phyloP scores from a whole-genome alignment of 2,113 vertebrate species.

The Clupea harengus region DNA sequence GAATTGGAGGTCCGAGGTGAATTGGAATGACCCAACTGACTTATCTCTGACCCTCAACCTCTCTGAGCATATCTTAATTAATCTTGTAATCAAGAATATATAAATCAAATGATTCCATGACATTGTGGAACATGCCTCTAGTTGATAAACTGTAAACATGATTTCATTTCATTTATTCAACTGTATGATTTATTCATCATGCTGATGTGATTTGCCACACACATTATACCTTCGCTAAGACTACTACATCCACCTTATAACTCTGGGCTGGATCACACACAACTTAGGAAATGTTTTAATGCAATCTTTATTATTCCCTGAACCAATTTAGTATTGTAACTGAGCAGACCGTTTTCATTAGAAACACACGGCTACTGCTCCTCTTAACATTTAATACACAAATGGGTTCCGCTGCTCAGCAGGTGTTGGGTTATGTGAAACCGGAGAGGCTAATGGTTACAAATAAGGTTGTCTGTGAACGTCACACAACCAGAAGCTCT shows the following conservation, averaged over 20 bases:
- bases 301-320: neutral
- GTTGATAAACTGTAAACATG: too few relatives aligned
- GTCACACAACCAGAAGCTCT: slow-evolving; percentile 27
- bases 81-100: too few relatives aligned
- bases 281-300: neutral
- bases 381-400: slow-evolving; percentile 25
- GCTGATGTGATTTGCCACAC: neutral
- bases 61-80: too few relatives aligned
- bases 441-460: slow-evolving; percentile 39
- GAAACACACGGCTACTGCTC: neutral
- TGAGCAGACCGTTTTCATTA: neutral
- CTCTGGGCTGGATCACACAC: neutral
- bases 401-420: slow-evolving; percentile 52
- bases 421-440: slow-evolving; percentile 44
- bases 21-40: too few relatives aligned
- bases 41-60: too few relatives aligned
- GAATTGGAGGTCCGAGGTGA: too few relatives aligned
- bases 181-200: neutral
- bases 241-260: too few relatives aligned
- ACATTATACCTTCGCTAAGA: neutral
- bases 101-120: too few relatives aligned
- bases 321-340: neutral
- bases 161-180: too few relatives aligned
- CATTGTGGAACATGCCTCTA: too few relatives aligned
- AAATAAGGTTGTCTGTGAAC: slow-evolving; percentile 17